phyloP scores from a whole-genome alignment of 2,797 vertebrate genomes.

The Peromyscus eremicus region DNA sequence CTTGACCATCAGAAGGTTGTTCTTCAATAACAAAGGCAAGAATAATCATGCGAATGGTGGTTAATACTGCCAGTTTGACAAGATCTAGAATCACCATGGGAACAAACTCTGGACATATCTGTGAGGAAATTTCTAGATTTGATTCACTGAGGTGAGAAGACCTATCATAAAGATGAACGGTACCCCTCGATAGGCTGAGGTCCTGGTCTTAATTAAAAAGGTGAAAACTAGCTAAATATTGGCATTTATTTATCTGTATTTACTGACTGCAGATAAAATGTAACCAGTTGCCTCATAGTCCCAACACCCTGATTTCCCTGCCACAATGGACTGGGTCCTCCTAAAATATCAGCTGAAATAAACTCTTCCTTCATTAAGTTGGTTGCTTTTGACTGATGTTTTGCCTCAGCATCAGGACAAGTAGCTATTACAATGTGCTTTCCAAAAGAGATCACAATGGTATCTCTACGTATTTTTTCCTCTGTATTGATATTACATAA shows the following conservation, averaged over 20 bases:
- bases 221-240: neutral
- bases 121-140: neutral
- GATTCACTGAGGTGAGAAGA: neutral
- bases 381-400: neutral
- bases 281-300: neutral
- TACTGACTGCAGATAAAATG: neutral
- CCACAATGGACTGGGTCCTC: neutral
- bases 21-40: neutral
- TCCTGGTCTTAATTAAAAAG: neutral
- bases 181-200: neutral
- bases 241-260: neutral
- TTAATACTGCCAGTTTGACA: neutral
- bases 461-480: neutral
- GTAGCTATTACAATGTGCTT: neutral
- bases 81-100: neutral
- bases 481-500: neutral
- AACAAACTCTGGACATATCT: neutral
- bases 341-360: neutral
- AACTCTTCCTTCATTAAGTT: neutral
- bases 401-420: neutral
- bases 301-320: neutral
- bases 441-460: neutral
- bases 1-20: neutral
- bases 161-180: neutral
- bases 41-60: neutral